A percentile compares a stretch with the other conserved stretches of the same genome.
Evolutionary conservation across 2,888 invertebrate genomes (phyloP).

Genomic region (Plagodis pulveraria): DNA sequence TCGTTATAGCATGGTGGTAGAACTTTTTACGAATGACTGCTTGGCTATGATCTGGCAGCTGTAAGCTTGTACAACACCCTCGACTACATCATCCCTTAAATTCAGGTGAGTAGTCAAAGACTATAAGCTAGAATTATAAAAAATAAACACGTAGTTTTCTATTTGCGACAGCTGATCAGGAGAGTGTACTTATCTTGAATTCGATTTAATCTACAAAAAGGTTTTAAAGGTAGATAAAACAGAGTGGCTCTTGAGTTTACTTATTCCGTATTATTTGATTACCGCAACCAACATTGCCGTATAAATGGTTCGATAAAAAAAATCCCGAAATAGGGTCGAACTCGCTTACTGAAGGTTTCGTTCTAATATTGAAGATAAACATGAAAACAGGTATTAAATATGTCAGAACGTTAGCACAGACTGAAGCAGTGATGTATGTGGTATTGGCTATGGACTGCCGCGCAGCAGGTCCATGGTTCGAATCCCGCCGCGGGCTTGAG

Average conservation of each 20-base stretch:
- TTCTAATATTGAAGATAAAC: not conserved
- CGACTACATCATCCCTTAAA: too few relatives aligned
- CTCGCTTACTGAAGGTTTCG: not conserved
- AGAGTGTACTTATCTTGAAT: constrained; percentile 7
- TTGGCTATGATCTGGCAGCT: not conserved
- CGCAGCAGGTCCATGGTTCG: too few relatives aligned
- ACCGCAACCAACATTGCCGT: constrained; percentile 7
- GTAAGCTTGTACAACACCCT: not conserved
- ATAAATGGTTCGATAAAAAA: not conserved
- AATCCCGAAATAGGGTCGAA: not conserved
- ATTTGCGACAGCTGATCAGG: constrained; percentile 12
- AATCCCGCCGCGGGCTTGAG: too few relatives aligned
- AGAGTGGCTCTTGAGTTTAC: constrained; percentile 6
- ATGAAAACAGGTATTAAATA: too few relatives aligned
- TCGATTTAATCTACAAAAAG: constrained; percentile 19
- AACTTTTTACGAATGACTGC: too few relatives aligned
- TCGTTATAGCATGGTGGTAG: too few relatives aligned
- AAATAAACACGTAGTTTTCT: not conserved
- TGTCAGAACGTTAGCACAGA: too few relatives aligned
- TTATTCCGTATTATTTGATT: constrained; percentile 15
- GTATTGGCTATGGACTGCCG: too few relatives aligned
- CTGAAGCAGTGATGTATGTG: too few relatives aligned
- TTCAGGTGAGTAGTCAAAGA: too few relatives aligned
- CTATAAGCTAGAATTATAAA: not conserved
- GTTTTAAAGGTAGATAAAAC: constrained; percentile 11